Percentiles rank a stretch among this genome's conserved stretches.
Evolutionary conservation across 2,113 vertebrate genomes (phyloP).

Genomic region (Chaetorhynchus papuensis): DNA sequence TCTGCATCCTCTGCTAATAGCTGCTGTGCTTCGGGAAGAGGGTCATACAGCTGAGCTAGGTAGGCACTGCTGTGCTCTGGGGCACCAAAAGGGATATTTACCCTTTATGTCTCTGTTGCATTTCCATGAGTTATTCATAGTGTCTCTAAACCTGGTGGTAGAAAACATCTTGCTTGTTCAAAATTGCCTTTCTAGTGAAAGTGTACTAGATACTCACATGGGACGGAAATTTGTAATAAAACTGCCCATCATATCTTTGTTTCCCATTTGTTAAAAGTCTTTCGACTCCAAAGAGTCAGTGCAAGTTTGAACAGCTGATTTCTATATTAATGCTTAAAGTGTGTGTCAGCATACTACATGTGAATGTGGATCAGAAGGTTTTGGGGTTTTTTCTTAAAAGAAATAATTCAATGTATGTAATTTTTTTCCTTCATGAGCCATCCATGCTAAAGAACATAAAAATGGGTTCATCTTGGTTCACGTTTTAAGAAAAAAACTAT

Average conservation of each 20-base stretch:
- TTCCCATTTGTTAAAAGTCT: background rate
- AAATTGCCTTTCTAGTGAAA: background rate
- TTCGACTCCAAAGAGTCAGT: background rate
- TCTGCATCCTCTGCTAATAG: fast-evolving
- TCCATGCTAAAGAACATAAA: background rate
- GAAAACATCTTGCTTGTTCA: background rate
- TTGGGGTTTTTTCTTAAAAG: background rate
- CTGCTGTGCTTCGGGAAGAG: background rate
- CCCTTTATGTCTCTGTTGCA: background rate
- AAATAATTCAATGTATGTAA: background rate
- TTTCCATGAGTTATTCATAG: background rate
- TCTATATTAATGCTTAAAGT: background rate
- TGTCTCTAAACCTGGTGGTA: background rate
- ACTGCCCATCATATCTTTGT: background rate
- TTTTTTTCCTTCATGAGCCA: background rate
- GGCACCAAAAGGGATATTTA: fast-evolving
- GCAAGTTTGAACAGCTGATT: background rate
- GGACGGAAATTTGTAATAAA: background rate
- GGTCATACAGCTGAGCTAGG: background rate
- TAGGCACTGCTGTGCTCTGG: background rate
- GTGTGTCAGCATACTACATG: background rate
- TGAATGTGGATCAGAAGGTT: background rate
- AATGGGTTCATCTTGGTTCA: slow-evolving; percentile 12
- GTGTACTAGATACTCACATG: background rate
- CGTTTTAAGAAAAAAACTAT: slow-evolving; percentile 24